Percentiles rank a stretch among this genome's conserved stretches.
These are phyloP conservation scores for Argyra leucocephala DNA, from an alignment of 2,888 invertebrate species.

Conservation along the genomic window DNA sequence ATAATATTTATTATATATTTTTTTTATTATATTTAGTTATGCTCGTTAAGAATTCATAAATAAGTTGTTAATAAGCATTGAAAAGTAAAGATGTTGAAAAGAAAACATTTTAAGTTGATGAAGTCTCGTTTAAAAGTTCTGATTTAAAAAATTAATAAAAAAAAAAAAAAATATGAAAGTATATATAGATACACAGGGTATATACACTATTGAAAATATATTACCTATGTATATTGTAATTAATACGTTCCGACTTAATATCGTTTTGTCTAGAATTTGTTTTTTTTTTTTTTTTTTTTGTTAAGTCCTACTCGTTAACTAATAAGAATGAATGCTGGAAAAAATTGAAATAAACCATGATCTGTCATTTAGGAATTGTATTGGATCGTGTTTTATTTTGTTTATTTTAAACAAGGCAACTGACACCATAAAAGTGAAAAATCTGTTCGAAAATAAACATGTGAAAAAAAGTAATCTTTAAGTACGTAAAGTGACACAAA, in stretches of 20 bases:
- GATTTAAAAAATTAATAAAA: no score
- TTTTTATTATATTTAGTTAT: not conserved
- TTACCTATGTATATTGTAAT: not conserved
- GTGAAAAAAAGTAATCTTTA: not conserved
- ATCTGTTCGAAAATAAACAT: not conserved
- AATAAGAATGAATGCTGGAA: not conserved
- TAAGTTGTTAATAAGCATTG: slow-evolving; percentile 6
- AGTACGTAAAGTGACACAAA: no score
- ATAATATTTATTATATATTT: not conserved
- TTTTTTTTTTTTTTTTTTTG: no score
- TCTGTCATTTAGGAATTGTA: not conserved
- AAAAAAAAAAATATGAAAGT: no score
- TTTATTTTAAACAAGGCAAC: not conserved
- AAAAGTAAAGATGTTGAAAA: not conserved
- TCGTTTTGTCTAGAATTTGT: no score
- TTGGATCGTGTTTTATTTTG: not conserved
- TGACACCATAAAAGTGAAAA: not conserved
- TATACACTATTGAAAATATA: no score
- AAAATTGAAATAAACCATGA: not conserved
- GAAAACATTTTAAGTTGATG: not conserved
- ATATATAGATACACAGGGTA: no score
- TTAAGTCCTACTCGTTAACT: no score
- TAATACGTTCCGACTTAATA: not conserved
- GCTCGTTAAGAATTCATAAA: slow-evolving; percentile 6
- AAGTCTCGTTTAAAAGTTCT: not conserved